These are phyloP conservation scores for Meles meles DNA, from an alignment of 2,113 vertebrate species.

Conservation along the genomic window DNA sequence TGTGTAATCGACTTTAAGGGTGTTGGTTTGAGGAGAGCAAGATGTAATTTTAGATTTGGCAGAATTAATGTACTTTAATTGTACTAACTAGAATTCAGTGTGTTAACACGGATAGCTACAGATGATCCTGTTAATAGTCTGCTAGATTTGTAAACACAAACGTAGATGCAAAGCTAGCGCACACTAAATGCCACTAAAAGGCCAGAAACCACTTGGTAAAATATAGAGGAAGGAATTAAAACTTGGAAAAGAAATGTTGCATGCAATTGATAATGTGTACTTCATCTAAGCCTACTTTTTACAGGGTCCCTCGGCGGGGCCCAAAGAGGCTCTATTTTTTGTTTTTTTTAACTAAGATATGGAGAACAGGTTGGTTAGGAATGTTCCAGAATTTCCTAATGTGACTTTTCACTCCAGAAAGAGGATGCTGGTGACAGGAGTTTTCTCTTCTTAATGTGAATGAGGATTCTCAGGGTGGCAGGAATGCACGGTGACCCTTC, in stretches of 20 bases:
- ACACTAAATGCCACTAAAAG: neutral
- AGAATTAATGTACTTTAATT: neutral
- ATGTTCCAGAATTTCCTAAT: neutral
- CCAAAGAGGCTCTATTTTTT: neutral
- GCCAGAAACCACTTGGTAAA: neutral
- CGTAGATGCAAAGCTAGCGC: neutral
- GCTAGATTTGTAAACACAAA: neutral
- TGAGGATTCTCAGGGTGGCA: neutral
- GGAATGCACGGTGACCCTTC: neutral
- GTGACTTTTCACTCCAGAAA: neutral
- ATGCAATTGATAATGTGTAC: neutral
- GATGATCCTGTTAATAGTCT: neutral
- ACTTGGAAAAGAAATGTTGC: neutral
- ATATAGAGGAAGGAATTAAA: neutral
- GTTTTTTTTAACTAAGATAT: neutral
- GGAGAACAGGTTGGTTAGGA: neutral
- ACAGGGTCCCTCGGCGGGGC: neutral
- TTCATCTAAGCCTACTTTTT: neutral
- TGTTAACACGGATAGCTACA: neutral
- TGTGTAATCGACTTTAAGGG: neutral
- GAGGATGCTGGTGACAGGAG: neutral
- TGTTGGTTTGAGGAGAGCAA: neutral
- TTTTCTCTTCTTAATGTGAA: neutral
- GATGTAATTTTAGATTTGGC: neutral
- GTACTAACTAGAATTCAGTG: neutral